These are phyloP conservation scores for Pogonus chalceus DNA, from an alignment of 1,140 invertebrate species.

Conservation along the genomic window DNA sequence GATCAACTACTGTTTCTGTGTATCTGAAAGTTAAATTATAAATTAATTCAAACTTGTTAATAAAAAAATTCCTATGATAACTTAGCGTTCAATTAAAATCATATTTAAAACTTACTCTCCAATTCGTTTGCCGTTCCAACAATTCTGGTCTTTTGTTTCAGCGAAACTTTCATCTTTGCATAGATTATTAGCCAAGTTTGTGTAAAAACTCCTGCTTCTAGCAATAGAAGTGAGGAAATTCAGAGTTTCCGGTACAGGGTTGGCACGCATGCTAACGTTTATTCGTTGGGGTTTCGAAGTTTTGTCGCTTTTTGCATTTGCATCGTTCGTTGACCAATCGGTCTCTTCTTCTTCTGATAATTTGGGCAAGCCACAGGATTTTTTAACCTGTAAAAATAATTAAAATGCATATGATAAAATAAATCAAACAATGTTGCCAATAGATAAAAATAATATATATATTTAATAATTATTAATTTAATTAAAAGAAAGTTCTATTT, in stretches of 20 bases:
- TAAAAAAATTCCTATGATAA: background rate
- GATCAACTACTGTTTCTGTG: conserved; percentile 50
- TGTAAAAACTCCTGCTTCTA: conserved; percentile 59
- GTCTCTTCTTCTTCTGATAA: conserved; percentile 29
- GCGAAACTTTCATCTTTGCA: conserved; percentile 52
- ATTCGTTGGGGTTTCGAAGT: background rate
- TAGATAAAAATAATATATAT: too few relatives aligned
- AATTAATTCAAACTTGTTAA: too few relatives aligned
- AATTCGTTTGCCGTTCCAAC: conserved; percentile 66
- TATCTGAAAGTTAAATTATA: conserved; percentile 40
- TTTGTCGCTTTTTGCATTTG: conserved; percentile 19
- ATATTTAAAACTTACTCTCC: conserved; percentile 56
- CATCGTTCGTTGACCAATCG: conserved; percentile 24
- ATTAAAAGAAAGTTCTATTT: too few relatives aligned
- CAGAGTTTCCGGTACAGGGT: conserved; percentile 36
- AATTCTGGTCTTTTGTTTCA: conserved; percentile 45
- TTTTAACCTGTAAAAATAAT: conserved; percentile 38
- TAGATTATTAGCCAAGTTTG: conserved; percentile 53
- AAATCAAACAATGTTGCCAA: too few relatives aligned
- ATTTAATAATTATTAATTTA: too few relatives aligned
- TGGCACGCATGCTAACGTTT: background rate
- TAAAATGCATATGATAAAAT: conserved; percentile 2
- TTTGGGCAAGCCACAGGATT: conserved; percentile 39
- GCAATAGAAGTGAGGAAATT: conserved; percentile 54
- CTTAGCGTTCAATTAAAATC: background rate